Base-by-base conservation (phyloP, 2,888 invertebrate genomes). In the Mechanitis mazaeus region DNA sequence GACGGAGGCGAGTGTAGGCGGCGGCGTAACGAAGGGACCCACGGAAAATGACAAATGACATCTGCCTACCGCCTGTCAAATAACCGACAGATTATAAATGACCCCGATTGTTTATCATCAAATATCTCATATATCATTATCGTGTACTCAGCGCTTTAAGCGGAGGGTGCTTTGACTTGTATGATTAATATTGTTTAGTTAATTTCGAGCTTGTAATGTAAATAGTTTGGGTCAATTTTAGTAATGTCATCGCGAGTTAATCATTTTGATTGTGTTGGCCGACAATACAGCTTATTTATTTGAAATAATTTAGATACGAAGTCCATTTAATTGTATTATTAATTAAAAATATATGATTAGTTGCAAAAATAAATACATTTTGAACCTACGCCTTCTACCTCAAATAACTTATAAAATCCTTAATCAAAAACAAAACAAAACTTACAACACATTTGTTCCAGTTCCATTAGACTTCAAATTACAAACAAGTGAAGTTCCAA, bases 1-100 rank as follows among this genome's bases (percentile, higher is more conserved):
- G 85, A 84, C 83, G 80, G 88, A 89, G 89, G 90, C 88, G 83
- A 83, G 79, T 81, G 83, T 81, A 80, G 81, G 83, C 81, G 80
- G 76, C 76, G 75, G 74, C 87, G 89, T 89, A 88, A 89, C 87
- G 87, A 87, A 90, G 88, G 89, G 90, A 87, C 89, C 86, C 80
- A 81, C 84, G 91, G 91, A 88, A 88, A 89, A 92, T 92, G 92
- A 92, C 92, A 92, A 92, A 92, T 91, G 92, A 92, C 92, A 92
- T 91, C 92, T 92, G 92, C 91, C 92, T 91, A 89, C 89, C 91
- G 91, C 92, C 91, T 92, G 92, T 92, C 92, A 91, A 92, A 92
- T 92, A 92, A 91, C 91, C 89, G 90, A 89, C 91, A 91, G 90
- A 92, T 92, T 92, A 92, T 92, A 92, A 92, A 92, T 92, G 92